phyloP scores from a whole-genome alignment of 35 echinoderm and acorn worm genomes.

The Strongylocentrotus purpuratus region DNA sequence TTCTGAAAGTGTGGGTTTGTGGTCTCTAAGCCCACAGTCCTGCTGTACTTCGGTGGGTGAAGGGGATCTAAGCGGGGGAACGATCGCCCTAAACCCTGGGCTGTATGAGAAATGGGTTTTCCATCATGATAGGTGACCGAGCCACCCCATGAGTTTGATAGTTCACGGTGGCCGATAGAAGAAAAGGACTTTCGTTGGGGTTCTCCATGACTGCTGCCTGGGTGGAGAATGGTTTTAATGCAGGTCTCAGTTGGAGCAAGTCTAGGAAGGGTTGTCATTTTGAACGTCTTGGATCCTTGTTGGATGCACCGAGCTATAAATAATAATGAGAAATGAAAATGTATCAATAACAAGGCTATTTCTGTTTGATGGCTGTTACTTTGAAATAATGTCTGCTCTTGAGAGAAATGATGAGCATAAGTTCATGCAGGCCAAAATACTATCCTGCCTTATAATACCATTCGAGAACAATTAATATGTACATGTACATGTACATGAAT shows the following conservation, averaged over 20 bases:
- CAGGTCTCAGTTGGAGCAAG: conserved; percentile 57
- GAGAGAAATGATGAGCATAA: too few relatives aligned
- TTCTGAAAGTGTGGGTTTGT: conserved; percentile 68
- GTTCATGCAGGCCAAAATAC: too few relatives aligned
- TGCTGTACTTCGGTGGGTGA: conserved; percentile 44
- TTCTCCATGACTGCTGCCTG: background rate
- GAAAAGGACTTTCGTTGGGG: conserved; percentile 38
- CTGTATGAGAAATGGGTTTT: background rate
- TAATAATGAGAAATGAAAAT: background rate
- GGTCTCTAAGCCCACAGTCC: conserved; percentile 64
- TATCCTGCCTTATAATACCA: too few relatives aligned
- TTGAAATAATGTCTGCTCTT: too few relatives aligned
- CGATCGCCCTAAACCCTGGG: background rate
- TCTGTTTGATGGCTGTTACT: too few relatives aligned
- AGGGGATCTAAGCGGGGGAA: conserved; percentile 65
- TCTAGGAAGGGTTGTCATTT: conserved; percentile 63
- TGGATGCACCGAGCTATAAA: background rate
- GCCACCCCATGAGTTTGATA: conserved; percentile 73
- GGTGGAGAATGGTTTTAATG: conserved; percentile 30
- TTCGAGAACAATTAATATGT: too few relatives aligned
- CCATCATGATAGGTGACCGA: conserved; percentile 4
- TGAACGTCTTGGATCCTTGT: background rate
- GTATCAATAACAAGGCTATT: background rate
- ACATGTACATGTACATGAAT: too few relatives aligned
- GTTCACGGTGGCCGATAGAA: conserved; percentile 29